Percentiles rank a stretch among this genome's conserved stretches.
Conservation (phyloP, 1,140 invertebrate genomes). For the Saccostrea echinata region DNA sequence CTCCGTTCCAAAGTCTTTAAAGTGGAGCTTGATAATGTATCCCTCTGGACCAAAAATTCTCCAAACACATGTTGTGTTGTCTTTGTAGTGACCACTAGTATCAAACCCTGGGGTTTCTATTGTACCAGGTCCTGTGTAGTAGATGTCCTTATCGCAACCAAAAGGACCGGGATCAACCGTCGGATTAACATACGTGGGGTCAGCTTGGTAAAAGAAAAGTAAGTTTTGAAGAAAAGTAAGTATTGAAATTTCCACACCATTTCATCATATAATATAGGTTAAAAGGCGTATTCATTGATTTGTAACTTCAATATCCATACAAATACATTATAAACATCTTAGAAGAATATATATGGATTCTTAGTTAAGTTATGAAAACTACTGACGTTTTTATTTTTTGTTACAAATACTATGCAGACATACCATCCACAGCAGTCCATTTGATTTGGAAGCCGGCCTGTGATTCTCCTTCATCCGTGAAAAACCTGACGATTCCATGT, state of each 20-base stretch:
- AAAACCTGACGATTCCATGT: conserved; percentile 52
- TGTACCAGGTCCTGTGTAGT: conserved; percentile 39
- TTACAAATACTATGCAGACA: background rate
- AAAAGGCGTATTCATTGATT: no score
- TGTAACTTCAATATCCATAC: no score
- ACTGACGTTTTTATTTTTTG: no score
- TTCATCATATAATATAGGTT: no score
- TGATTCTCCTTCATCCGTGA: conserved; percentile 48
- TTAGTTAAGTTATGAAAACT: no score
- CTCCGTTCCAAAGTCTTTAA: conserved; percentile 50
- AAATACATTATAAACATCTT: no score
- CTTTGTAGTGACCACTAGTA: conserved; percentile 37
- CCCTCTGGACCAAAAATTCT: conserved; percentile 56
- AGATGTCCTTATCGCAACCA: conserved; percentile 41
- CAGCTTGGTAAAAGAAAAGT: background rate
- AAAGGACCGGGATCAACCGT: conserved; percentile 15
- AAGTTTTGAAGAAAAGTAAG: no score
- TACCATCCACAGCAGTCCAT: conserved; percentile 56
- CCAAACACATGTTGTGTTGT: conserved; percentile 51
- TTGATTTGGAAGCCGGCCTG: conserved; percentile 45
- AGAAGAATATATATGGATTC: no score
- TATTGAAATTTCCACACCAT: no score
- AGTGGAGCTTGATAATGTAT: conserved; percentile 50
- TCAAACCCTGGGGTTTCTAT: conserved; percentile 47
- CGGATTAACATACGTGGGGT: background rate